A percentile compares a stretch with the other conserved stretches of the same genome.
These are phyloP conservation scores for Telenomus remus DNA, from an alignment of 1,140 invertebrate genomes.

Conservation along the genomic window DNA sequence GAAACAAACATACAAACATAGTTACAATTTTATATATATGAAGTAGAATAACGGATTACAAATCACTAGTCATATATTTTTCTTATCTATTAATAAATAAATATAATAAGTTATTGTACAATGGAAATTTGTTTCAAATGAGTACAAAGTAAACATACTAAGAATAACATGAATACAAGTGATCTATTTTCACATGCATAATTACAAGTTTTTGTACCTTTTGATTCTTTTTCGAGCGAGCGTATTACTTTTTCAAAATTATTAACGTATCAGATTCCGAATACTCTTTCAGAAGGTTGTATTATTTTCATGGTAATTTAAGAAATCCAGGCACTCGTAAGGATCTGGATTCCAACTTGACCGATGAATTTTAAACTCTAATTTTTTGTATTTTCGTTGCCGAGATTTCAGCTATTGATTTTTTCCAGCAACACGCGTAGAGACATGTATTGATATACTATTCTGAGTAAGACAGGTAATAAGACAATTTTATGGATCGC, in stretches of 20 bases:
- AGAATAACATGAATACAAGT: conserved; percentile 1
- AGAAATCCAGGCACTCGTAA: conserved; percentile 49
- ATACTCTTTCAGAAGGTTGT: conserved; percentile 53
- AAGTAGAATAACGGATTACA: too few species aligned
- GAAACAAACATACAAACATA: too few species aligned
- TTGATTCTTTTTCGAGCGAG: conserved; percentile 17
- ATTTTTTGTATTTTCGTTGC: conserved; percentile 39
- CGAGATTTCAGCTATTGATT: conserved; percentile 7
- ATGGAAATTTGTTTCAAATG: too few species aligned
- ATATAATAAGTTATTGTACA: neutral
- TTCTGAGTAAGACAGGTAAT: conserved; percentile 57
- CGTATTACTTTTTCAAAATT: conserved; percentile 53
- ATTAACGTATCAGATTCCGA: conserved; percentile 53
- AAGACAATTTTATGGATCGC: conserved; percentile 56
- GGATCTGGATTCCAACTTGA: conserved; percentile 37
- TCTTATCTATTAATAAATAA: neutral
- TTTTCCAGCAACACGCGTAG: conserved; percentile 34
- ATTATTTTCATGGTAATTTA: conserved; percentile 56
- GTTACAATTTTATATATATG: too few species aligned
- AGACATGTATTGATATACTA: conserved; percentile 47
- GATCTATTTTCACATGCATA: neutral
- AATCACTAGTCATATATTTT: too few species aligned
- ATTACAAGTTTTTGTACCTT: neutral
- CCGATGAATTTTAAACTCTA: conserved; percentile 48
- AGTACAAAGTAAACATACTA: neutral